Base-by-base conservation (phyloP, 2,888 invertebrate species). In the Lasioglossum leucozonium region DNA sequence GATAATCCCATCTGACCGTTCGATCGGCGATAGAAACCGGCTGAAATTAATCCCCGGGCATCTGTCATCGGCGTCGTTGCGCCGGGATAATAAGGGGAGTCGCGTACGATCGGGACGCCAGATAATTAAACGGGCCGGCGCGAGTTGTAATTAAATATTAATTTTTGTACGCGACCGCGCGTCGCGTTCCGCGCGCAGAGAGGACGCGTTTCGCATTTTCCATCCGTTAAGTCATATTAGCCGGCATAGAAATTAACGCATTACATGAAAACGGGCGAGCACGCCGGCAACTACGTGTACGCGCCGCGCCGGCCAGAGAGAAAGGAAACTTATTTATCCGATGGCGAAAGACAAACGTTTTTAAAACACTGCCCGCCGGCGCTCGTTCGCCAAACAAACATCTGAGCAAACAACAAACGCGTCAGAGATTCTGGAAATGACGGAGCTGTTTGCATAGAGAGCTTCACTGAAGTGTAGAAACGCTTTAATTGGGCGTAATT, bases 181-280 rank as follows among this genome's bases (percentile, higher is more conserved):
- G 67, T n/a, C 42, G n/a, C 47, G 72, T 44, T 67, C 26, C 30
- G 11, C 26, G 8, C 47, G 47, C 10, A 8, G 22, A 8, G 22
- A 51, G 58, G 47, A 58, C 69, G 37, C 72, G 67, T 79, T 71
- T 65, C 65, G 65, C 81, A 82, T 88, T 87, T 87, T 85, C 73
- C 81, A 72, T 67, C 11, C 69, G 77, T 79, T 72, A 75, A 75
- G 79, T 89, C 85, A 85, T 44, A 81, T 80, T 42, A 69, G 72
- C 82, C 82, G 82, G 89, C 89, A 88, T 88, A 89, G 87, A 89
- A 81, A 89, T 89, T 89, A 89, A 89, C 84, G 81, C 81, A 84
- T 89, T 87, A 87, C 62, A 5, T 62, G 82, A 55, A 79, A 74
- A 79, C 73, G 55, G 77, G 26, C 72, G 88, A 85, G 67, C 74